Base-by-base conservation (phyloP, 1,140 invertebrate genomes). In the Bradysia coprophila region DNA sequence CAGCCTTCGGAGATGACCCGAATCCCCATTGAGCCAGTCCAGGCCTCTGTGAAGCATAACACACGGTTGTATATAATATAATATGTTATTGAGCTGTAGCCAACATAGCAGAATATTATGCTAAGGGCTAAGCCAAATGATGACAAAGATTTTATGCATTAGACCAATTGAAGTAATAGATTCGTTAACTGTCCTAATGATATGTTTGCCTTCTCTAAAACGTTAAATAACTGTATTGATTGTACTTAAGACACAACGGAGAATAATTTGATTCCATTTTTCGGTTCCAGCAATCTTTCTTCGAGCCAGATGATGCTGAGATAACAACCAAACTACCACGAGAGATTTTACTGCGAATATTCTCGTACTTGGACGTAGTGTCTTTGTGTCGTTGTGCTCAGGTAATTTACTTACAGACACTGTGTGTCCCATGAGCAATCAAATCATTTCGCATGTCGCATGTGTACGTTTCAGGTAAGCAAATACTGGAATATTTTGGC, bases 351-450 rank as follows among this genome's bases (percentile, higher is more conserved):
- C 68, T 97, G 51, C 75, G 89, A 61, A 95, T 99, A 58, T 88
- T 98, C 64, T 98, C 94, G 32, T 98, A 92, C 63, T 68, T 99
- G 63, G 95, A 98, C 67, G 90, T 98, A 23, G 86, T 96, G 15
- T 91, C 93, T 24, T 67, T 98, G 49, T 98, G 95, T 64, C 72
- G 94, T 51, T 98, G 93, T 76, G 94, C 94, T 48, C 94, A 98
- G 75, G 78, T 81, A 51, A 43, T 41, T 46, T 15, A 34, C 28
- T 38, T 34, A 15, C 15, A 37, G 2, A n/a, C n/a, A n/a, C n/a
- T n/a, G n/a, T 19, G 18, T 4, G 13, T 38, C 4, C 21, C 3
- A 6, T 38, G 18, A 20, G 4, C 36, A 38, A 8, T 23, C 20
- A 21, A 20, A 19, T 33, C 21, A 21, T 13, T 42, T 42, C 32